Conservation (phyloP, 1,140 invertebrate genomes). For the Chrysomallon squamiferum region DNA sequence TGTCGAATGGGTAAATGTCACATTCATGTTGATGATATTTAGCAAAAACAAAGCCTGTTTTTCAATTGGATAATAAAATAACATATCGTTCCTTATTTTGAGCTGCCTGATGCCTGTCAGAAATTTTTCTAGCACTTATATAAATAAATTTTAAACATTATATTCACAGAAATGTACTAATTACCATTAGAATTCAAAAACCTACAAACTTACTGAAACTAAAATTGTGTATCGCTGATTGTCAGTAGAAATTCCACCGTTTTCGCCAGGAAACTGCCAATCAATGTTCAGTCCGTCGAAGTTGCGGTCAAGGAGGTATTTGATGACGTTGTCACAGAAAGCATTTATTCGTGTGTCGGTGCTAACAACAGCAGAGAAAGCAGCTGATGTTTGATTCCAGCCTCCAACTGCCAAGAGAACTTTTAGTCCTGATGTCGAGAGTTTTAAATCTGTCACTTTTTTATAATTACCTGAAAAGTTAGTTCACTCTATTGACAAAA, state of each 20-base stretch:
- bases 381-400: conserved; percentile 91
- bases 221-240: conserved; percentile 20
- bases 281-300: conserved; percentile 95
- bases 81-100: no score
- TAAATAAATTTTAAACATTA: no score
- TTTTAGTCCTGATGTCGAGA: conserved; percentile 65
- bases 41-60: no score
- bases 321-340: conserved; percentile 68
- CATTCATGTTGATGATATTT: no score
- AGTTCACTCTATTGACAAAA: no score
- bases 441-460: neutral
- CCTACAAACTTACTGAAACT: conserved; percentile 18
- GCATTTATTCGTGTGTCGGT: conserved; percentile 21
- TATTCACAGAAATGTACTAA: no score
- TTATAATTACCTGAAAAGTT: no score
- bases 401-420: conserved; percentile 92
- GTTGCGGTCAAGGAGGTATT: conserved; percentile 87
- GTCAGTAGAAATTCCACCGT: conserved; percentile 13
- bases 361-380: conserved; percentile 59
- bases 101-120: no score
- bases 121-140: no score
- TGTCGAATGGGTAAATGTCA: no score
- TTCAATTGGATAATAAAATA: no score
- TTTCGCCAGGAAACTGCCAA: conserved; percentile 85
- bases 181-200: no score